Base-by-base conservation (phyloP, 1,140 invertebrate genomes). In the Episyrphus balteatus region DNA sequence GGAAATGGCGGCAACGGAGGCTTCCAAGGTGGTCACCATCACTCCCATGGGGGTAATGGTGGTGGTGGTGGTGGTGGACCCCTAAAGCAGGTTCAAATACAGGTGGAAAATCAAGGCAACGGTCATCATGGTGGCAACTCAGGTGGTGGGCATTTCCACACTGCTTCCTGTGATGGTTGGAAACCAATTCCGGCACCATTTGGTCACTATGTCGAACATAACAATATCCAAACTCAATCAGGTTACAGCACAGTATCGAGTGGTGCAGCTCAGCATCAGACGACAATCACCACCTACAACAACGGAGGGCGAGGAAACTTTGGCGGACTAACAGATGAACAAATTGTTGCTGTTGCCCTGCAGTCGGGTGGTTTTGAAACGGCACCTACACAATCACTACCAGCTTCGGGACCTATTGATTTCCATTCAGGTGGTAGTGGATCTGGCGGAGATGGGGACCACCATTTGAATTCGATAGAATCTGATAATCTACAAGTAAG, bases 141-240 rank as follows among this genome's bases (percentile, higher is more conserved):
- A 5, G 62, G 57, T 2, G 61, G 62, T 42, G 58, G 58, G 2
- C 61, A 61, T 0, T 65, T 65, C 51, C 62, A 65, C 45, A 65
- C 62, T 1, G 62, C 61, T 8, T 42, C 40, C 13, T 88, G 87
- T 56, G 86, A 88, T 51, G 86, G 86, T 30, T 88, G 85, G 85
- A 84, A 84, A 56, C 85, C 85, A 13, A 87, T 88, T 38, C 78
- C 83, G 30, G 83, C 83, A 32, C 68, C 75, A 17, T 57, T 74
- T 11, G 61, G 59, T 0, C 48, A 55, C 39, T 59, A 62, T 33
- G 49, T 63, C 1, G 63, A 63, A 44, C 51, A 61, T 36, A 63
- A 62, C 19, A 54, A 59, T 37, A 58, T 66, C 13, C 62, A 62
- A 14, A 61, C 59, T 3, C 61, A 64, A 43, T 52, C 58, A 0